These are phyloP conservation scores for Solea solea DNA, from an alignment of 2,113 vertebrate genomes.

Conservation along the genomic window DNA sequence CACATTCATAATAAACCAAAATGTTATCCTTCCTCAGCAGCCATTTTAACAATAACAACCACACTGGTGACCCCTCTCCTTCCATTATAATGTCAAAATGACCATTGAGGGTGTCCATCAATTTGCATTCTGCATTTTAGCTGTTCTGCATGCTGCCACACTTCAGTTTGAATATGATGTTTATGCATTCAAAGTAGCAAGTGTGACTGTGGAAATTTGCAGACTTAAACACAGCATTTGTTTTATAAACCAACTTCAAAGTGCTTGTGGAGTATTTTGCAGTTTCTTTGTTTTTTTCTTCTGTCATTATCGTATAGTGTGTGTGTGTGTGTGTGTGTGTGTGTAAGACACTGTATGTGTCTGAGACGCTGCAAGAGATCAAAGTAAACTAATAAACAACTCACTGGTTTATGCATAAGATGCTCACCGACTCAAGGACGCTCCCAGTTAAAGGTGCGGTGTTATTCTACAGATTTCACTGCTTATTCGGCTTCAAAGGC, in stretches of 20 bases:
- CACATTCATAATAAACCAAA: too few relatives aligned
- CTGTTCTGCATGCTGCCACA: neutral
- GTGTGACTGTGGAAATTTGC: neutral
- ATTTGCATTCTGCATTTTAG: neutral
- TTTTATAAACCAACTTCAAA: slow-evolving; percentile 56
- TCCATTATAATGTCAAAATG: neutral
- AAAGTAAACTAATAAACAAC: slow-evolving; percentile 67
- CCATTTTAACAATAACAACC: neutral
- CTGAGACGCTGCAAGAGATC: slow-evolving; percentile 50
- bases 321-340: slow-evolving; percentile 27
- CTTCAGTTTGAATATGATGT: neutral
- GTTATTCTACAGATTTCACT: slow-evolving; percentile 20
- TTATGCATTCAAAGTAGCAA: neutral
- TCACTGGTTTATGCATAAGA: slow-evolving; percentile 57
- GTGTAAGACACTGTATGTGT: neutral
- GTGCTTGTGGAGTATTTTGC: slow-evolving; percentile 35
- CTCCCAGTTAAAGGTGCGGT: slow-evolving; percentile 34
- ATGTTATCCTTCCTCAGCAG: too few relatives aligned
- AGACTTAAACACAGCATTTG: neutral
- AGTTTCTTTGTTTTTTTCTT: slow-evolving; percentile 15
- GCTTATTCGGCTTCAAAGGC: slow-evolving; percentile 39
- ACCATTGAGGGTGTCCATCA: neutral
- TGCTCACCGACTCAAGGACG: slow-evolving; percentile 42
- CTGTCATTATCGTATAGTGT: slow-evolving; percentile 12
- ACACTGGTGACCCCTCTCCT: neutral